Base-by-base conservation (phyloP, 2,888 invertebrate species). In the Drosophila peninsularis region DNA sequence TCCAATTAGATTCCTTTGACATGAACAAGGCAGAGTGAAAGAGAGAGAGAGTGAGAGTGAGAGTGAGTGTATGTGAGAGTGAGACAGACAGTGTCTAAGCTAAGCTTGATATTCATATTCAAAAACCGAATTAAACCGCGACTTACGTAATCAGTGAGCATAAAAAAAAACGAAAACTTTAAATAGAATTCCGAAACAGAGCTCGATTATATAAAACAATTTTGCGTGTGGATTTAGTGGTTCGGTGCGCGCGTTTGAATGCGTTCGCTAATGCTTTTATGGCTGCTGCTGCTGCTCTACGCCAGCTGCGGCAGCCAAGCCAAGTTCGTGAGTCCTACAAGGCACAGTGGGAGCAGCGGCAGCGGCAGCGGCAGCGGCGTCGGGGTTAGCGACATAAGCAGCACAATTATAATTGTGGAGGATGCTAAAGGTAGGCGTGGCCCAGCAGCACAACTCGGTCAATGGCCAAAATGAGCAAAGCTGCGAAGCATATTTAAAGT, bases 341-440 rank as follows among this genome's bases (percentile, higher is more conserved):
- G 82, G 0, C 85, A 86, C 67, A 82, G 71, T 30, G 19, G 53
- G 14, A 19, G 49, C 62, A 47, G 61, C 32, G 34, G 79, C 69
- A 74, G 68, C 53, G 21, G 62, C 47, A 27, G 36, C 13, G 39
- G 58, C 56, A 44, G 78, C 68, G 73, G 68, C 56, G 2, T 58
- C 24, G 27, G 44, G 30, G 49, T 52, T 53, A 54, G 82, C 75
- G 81, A 83, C 62, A 74, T 90, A 41, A 85, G 90, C 69, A 92
- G 92, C 79, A 92, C 92, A 30, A 93, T 93, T 53, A 92, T 93
- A 45, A 91, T 92, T 72, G 92, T 93, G 63, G 93, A 93, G 76
- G 93, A 93, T 91, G 92, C 92, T 17, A 93, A 93, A 92, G 92
- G 93, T 92, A 90, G 78, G 75, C 5, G 4, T 5, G 27, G 5